Evolutionary conservation across 2,888 invertebrate species (phyloP).

Genomic region (Neocrepidodera transversa): DNA sequence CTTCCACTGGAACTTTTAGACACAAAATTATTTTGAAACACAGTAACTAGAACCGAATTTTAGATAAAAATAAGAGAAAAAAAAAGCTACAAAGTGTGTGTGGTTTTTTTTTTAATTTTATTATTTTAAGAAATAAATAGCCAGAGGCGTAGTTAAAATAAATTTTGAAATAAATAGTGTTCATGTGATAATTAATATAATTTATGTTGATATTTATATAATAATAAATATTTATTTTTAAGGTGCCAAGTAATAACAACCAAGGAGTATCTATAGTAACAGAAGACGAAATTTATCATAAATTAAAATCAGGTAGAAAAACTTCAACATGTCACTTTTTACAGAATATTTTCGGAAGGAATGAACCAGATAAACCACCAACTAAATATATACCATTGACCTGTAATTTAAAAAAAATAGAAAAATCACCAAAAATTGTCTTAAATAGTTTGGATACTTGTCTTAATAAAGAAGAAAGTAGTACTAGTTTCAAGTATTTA

Average conservation of each 20-base stretch:
- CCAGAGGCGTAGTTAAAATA: too few species aligned
- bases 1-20: too few species aligned
- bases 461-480: neutral
- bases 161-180: too few species aligned
- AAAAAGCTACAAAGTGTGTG: too few species aligned
- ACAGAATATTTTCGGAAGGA: constrained; percentile 67
- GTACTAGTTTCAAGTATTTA: neutral
- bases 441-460: constrained; percentile 55
- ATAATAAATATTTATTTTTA: too few species aligned
- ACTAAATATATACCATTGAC: neutral
- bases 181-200: too few species aligned
- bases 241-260: constrained; percentile 64
- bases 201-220: too few species aligned
- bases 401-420: constrained; percentile 33
- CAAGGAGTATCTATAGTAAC: constrained; percentile 54
- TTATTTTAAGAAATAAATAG: too few species aligned
- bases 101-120: too few species aligned
- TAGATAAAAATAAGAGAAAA: too few species aligned
- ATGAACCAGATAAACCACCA: constrained; percentile 41
- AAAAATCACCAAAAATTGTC: constrained; percentile 70
- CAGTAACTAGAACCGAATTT: too few species aligned
- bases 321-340: constrained; percentile 68
- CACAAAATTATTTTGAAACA: too few species aligned
- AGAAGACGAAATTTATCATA: constrained; percentile 53
- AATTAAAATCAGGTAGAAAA: constrained; percentile 53